Percentiles rank a stretch among this genome's conserved stretches.
phyloP scores from a whole-genome alignment of 1,140 invertebrate species.

The Diachasma alloeum region DNA sequence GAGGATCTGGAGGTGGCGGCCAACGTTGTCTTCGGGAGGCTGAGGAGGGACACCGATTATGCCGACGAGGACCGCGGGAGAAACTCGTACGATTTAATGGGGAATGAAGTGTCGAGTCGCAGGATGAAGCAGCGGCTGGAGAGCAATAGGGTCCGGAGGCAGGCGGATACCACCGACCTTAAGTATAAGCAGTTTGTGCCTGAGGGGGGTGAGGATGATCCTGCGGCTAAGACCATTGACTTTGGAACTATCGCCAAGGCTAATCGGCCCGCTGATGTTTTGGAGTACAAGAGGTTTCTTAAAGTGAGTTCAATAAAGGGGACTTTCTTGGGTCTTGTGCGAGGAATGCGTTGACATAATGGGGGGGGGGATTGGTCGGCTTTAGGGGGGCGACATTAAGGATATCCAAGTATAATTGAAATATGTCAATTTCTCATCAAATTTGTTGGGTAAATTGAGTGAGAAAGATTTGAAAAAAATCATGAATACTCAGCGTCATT shows the following conservation, averaged over 20 bases:
- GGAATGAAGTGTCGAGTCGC: neutral
- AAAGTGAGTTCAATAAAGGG: conserved; percentile 37
- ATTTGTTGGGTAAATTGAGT: too few relatives aligned
- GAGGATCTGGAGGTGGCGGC: conserved; percentile 51
- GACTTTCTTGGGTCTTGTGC: neutral
- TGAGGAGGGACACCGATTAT: conserved; percentile 39
- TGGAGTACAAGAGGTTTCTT: conserved; percentile 51
- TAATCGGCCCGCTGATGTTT: conserved; percentile 50
- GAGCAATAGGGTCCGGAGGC: conserved; percentile 36
- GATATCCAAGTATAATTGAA: too few relatives aligned
- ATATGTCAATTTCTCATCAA: too few relatives aligned
- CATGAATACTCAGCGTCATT: too few relatives aligned
- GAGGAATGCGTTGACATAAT: too few relatives aligned
- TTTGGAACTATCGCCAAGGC: conserved; percentile 42
- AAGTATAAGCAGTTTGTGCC: conserved; percentile 34
- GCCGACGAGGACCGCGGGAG: neutral
- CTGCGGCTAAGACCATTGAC: conserved; percentile 40
- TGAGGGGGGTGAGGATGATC: conserved; percentile 26
- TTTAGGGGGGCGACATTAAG: too few relatives aligned
- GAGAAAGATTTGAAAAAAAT: too few relatives aligned
- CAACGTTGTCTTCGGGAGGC: conserved; percentile 56
- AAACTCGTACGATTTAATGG: conserved; percentile 15
- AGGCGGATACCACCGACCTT: conserved; percentile 18
- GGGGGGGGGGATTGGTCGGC: too few relatives aligned
- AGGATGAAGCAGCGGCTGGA: neutral